Conservation (phyloP, 2,888 invertebrate genomes). For the Chymomyza procnemis region DNA sequence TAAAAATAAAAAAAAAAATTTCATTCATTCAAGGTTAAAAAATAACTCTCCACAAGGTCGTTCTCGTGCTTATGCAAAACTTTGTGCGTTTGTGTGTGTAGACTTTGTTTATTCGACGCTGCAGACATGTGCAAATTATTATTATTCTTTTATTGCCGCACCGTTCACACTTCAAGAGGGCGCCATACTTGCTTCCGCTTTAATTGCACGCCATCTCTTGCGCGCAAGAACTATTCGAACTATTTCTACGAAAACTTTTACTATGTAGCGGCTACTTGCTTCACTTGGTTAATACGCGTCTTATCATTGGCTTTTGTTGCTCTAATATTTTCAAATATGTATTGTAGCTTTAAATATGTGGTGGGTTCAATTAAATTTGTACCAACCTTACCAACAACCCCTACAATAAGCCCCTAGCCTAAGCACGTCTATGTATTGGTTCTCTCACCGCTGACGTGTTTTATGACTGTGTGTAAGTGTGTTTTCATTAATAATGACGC, state of each 20-base stretch:
- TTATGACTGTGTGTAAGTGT: conserved; percentile 22
- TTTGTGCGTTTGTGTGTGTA: conserved; percentile 13
- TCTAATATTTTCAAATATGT: no score
- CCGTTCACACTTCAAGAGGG: conserved; percentile 8
- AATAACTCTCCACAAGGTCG: conserved; percentile 79
- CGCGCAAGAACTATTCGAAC: no score
- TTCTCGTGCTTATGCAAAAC: conserved; percentile 40
- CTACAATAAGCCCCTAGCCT: neutral
- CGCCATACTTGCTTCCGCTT: conserved; percentile 4
- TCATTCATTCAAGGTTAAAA: conserved; percentile 77
- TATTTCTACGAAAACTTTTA: neutral
- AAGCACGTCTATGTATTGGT: neutral
- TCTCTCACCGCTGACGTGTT: neutral
- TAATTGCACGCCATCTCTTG: neutral
- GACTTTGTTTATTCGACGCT: conserved; percentile 29
- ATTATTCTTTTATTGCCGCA: conserved; percentile 40
- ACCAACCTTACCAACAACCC: no score
- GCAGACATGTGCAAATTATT: conserved; percentile 57
- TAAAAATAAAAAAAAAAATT: conserved; percentile 25
- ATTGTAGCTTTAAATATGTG: no score
- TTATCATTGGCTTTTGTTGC: no score
- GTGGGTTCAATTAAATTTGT: no score
- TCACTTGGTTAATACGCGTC: no score
- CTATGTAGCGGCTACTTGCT: no score
- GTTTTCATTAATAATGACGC: conserved; percentile 67